Evolutionary conservation across 2,888 invertebrate species (phyloP).

Genomic region (Polydrusus pterygomalis): DNA sequence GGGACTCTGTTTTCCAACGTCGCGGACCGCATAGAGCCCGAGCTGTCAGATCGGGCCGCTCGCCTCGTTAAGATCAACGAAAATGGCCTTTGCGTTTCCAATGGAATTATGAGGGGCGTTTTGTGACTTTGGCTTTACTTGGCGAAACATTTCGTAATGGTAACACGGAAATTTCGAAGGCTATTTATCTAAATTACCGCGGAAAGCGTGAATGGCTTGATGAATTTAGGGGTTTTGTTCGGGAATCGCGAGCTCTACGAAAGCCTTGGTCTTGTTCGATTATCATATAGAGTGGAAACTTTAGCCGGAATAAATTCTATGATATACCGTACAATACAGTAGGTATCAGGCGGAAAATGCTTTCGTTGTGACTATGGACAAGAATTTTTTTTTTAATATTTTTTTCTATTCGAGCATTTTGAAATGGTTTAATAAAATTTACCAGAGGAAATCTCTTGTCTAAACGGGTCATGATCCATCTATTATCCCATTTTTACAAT

Average conservation of each 20-base stretch:
- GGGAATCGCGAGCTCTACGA: no score
- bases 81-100: slow-evolving; percentile 52
- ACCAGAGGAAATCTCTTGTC: no score
- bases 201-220: slow-evolving; percentile 35
- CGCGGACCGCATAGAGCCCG: slow-evolving; percentile 49
- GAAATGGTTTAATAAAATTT: no score
- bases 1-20: slow-evolving; percentile 23
- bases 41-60: slow-evolving; percentile 45
- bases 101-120: slow-evolving; percentile 55
- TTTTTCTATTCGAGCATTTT: no score
- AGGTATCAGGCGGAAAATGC: no score
- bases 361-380: no score
- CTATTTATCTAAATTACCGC: slow-evolving; percentile 51
- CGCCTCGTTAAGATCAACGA: slow-evolving; percentile 52
- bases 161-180: slow-evolving; percentile 39
- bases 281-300: background rate
- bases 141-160: slow-evolving; percentile 46
- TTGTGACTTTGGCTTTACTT: slow-evolving; percentile 52
- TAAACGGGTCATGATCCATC: no score
- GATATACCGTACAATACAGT: no score
- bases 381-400: no score
- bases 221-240: slow-evolving; percentile 31
- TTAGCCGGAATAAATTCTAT: background rate
- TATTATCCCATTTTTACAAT: no score
- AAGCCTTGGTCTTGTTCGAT: no score